Percentiles rank a stretch among this genome's conserved stretches.
These are phyloP conservation scores for Cephus spinipes DNA, from an alignment of 2,888 invertebrate species.

Conservation along the genomic window DNA sequence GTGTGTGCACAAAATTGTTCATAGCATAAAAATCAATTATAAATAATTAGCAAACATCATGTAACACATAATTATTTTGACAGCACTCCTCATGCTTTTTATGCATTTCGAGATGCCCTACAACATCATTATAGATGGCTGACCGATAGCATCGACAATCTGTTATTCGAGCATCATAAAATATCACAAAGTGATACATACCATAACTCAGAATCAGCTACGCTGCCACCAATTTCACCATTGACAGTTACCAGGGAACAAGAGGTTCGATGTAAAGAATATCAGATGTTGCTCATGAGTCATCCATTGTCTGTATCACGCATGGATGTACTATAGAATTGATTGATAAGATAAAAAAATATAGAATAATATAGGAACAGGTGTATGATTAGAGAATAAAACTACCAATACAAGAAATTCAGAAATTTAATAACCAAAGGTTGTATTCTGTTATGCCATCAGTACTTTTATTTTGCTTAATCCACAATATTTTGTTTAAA, in stretches of 20 bases:
- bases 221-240: conserved; percentile 55
- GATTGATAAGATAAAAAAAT: not conserved
- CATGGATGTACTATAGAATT: not conserved
- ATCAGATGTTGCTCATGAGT: not conserved
- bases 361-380: not conserved
- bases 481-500: not conserved
- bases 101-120: conserved; percentile 70
- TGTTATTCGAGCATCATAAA: conserved; percentile 33
- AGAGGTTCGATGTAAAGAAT: conserved; percentile 42
- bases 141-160: conserved; percentile 66
- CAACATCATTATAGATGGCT: conserved; percentile 72
- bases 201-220: conserved; percentile 33
- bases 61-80: conserved; percentile 32
- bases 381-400: not conserved
- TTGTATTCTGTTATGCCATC: not conserved
- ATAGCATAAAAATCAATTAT: not conserved
- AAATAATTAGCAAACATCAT: not conserved
- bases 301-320: not conserved
- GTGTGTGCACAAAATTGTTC: not conserved
- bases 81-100: conserved; percentile 65
- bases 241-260: conserved; percentile 52
- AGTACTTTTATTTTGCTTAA: not conserved
- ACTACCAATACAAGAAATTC: not conserved
- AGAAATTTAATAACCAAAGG: not conserved
- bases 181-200: conserved; percentile 23